These are phyloP conservation scores for Ornithoptera priamus DNA, from an alignment of 2,888 invertebrate species.

Conservation along the genomic window DNA sequence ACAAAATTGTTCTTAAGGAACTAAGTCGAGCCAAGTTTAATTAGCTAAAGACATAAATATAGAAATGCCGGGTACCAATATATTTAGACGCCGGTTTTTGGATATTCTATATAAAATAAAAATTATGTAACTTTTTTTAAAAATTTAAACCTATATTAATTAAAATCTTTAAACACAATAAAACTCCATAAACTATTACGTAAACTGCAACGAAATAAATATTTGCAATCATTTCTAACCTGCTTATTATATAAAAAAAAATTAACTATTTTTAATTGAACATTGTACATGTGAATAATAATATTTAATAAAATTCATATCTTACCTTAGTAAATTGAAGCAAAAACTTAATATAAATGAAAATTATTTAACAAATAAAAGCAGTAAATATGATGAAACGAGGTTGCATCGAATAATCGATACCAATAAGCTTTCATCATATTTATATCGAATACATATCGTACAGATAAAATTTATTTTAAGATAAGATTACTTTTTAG, in stretches of 20 bases:
- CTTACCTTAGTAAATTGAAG: not conserved
- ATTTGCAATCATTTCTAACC: not conserved
- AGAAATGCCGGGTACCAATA: not conserved
- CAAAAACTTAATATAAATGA: not conserved
- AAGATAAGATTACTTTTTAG: too few species aligned
- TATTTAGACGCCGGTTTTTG: not conserved
- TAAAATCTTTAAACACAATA: not conserved
- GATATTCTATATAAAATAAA: not conserved
- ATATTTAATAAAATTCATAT: not conserved
- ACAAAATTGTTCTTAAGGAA: too few species aligned
- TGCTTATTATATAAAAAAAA: not conserved
- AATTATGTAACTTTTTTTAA: not conserved
- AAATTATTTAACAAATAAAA: not conserved
- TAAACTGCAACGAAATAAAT: not conserved
- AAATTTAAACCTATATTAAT: not conserved
- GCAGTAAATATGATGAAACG: not conserved
- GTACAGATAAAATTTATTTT: too few species aligned
- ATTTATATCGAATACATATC: too few species aligned
- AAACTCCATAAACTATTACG: not conserved
- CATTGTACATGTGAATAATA: not conserved
- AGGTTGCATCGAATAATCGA: not conserved
- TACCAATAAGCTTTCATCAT: too few species aligned
- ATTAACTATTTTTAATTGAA: not conserved
- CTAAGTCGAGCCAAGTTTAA: too few species aligned
- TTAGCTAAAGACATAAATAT: too few species aligned